These are phyloP conservation scores for Acanthosepion esculentum DNA, from an alignment of 2,888 invertebrate species.

Conservation along the genomic window DNA sequence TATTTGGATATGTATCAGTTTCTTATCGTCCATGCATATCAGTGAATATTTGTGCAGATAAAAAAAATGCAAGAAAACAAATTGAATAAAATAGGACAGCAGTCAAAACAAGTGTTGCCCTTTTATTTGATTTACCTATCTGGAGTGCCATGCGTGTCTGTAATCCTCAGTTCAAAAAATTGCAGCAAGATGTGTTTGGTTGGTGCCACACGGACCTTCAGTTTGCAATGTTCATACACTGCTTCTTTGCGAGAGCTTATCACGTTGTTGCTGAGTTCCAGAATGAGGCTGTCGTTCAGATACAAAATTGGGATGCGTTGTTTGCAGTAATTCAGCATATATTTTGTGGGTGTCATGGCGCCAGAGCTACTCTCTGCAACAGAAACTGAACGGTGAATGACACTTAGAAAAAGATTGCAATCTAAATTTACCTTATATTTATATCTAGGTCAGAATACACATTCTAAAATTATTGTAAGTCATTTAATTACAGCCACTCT, in stretches of 20 bases:
- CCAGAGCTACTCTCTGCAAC: conserved; percentile 40
- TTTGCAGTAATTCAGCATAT: conserved; percentile 25
- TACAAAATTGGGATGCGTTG: not conserved
- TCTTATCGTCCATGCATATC: no score
- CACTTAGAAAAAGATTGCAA: not conserved
- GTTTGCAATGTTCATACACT: not conserved
- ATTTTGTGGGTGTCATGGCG: not conserved
- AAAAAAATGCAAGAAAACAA: no score
- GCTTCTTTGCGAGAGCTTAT: not conserved
- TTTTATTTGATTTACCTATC: conserved; percentile 2
- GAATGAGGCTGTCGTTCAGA: conserved; percentile 43
- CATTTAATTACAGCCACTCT: no score
- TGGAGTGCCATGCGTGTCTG: conserved; percentile 37
- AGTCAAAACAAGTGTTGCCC: not conserved
- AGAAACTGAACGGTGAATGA: not conserved
- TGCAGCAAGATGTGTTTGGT: not conserved
- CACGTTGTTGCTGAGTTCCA: conserved; percentile 40
- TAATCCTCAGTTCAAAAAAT: conserved; percentile 37
- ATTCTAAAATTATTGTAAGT: no score
- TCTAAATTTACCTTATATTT: not conserved
- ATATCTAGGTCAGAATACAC: not conserved
- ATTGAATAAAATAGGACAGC: no score
- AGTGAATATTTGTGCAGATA: no score
- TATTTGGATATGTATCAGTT: no score
- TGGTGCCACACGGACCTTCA: not conserved